Evolutionary conservation across 2,113 vertebrate genomes (phyloP).

Genomic region (Coptodon bakossiorum): DNA sequence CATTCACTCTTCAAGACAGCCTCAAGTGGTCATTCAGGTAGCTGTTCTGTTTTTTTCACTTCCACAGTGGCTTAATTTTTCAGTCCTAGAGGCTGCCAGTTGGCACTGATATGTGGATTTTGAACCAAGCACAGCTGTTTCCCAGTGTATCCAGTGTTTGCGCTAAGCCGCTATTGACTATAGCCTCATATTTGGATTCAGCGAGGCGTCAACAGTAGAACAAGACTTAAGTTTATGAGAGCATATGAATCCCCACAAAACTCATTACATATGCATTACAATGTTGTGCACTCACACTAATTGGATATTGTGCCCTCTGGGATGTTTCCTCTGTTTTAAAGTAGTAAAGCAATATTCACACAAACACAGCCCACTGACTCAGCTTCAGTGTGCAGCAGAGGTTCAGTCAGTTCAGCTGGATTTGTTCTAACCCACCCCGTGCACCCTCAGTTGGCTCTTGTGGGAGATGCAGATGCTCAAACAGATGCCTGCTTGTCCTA

Average conservation of each 20-base stretch:
- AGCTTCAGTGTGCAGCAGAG: neutral
- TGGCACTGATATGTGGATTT: neutral
- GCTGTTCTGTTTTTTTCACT: neutral
- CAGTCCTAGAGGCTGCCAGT: neutral
- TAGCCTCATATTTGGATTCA: neutral
- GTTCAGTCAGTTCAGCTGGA: slow-evolving; percentile 28
- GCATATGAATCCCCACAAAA: neutral
- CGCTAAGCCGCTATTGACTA: neutral
- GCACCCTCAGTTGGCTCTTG: neutral
- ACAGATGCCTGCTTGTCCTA: neutral
- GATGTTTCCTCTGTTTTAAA: slow-evolving; percentile 40
- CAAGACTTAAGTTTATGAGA: neutral
- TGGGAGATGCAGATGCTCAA: neutral
- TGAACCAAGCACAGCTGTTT: neutral
- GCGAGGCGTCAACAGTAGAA: neutral
- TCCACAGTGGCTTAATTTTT: neutral
- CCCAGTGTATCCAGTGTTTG: neutral
- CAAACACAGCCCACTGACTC: slow-evolving; percentile 15
- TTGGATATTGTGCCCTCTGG: slow-evolving; percentile 37
- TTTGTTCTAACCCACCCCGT: neutral
- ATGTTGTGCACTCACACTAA: slow-evolving; percentile 18
- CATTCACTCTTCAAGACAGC: neutral
- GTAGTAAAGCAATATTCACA: slow-evolving; percentile 1
- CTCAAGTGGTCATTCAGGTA: neutral
- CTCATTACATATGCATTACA: slow-evolving; percentile 2